A percentile compares a stretch with the other conserved stretches of the same genome.
These are phyloP conservation scores for Phasianus colchicus DNA, from an alignment of 2,113 vertebrate species.

Conservation along the genomic window DNA sequence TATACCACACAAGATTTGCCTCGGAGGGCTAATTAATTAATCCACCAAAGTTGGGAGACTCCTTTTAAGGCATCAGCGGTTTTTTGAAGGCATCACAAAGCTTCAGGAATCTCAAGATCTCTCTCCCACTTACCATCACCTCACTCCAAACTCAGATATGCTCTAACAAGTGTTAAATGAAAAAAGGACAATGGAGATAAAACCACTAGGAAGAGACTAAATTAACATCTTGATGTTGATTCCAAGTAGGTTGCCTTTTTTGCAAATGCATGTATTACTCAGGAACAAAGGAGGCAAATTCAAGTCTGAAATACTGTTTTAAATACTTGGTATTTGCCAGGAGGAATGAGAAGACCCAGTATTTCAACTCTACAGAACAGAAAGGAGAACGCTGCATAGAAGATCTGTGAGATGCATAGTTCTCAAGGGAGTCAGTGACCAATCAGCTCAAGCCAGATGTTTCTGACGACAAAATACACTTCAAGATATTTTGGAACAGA, in stretches of 20 bases:
- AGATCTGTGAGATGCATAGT: fast-evolving
- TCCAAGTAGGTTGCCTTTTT: neutral
- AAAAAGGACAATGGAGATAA: neutral
- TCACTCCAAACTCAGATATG: neutral
- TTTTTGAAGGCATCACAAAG: conserved; percentile 12
- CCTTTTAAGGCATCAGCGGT: neutral
- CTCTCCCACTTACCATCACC: neutral
- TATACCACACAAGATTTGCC: conserved; percentile 16
- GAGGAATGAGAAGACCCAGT: neutral
- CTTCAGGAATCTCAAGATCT: neutral
- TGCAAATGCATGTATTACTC: neutral
- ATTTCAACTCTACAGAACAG: neutral
- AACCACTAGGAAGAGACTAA: neutral
- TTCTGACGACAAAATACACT: neutral
- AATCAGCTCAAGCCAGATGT: neutral
- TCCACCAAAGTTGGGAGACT: neutral
- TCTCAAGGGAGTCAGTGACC: neutral
- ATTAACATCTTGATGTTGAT: too few relatives aligned
- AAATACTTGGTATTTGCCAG: neutral
- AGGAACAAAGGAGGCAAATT: neutral
- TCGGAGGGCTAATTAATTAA: conserved; percentile 11
- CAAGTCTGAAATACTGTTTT: neutral
- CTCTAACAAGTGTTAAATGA: neutral
- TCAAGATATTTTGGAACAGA: neutral
- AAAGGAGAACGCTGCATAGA: neutral